Evolutionary conservation across 2,797 vertebrate genomes (phyloP).

Genomic region (Tachyglossus aculeatus): DNA sequence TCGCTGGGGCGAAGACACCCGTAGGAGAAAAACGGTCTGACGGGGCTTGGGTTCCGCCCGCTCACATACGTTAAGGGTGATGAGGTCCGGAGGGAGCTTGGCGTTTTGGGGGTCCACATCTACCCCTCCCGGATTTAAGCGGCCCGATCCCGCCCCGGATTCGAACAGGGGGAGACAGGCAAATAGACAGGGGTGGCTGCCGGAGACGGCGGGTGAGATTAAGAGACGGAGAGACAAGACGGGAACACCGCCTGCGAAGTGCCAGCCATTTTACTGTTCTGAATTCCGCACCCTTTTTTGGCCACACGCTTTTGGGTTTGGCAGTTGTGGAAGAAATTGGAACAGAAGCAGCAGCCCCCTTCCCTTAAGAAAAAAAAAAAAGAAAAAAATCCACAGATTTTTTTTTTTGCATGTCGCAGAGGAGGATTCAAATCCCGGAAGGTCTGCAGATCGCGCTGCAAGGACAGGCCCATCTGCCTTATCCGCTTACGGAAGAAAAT

Average conservation of each 20-base stretch:
- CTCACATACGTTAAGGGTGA: neutral
- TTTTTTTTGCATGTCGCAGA: slow-evolving; percentile 18
- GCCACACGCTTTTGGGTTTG: no score
- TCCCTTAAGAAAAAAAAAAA: slow-evolving; percentile 36
- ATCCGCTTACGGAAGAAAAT: neutral
- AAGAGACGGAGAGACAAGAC: no score
- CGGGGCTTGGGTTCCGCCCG: neutral
- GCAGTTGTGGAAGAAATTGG: no score
- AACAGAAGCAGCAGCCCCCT: no score
- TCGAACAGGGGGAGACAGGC: neutral
- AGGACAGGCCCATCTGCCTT: slow-evolving; percentile 1
- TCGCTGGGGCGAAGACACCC: neutral
- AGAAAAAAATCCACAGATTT: slow-evolving; percentile 20
- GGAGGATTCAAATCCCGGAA: slow-evolving; percentile 24
- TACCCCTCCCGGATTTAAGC: neutral
- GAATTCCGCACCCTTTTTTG: no score
- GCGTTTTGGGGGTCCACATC: no score
- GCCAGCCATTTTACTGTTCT: no score
- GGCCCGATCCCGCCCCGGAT: neutral
- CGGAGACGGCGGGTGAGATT: neutral
- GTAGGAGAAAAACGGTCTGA: neutral
- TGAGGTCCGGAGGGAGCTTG: neutral
- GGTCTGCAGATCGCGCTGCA: neutral
- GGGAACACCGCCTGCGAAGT: no score
- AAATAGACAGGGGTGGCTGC: neutral